Evolutionary conservation across 2,113 vertebrate species (phyloP).

Genomic region (Oreochromis aureus): DNA sequence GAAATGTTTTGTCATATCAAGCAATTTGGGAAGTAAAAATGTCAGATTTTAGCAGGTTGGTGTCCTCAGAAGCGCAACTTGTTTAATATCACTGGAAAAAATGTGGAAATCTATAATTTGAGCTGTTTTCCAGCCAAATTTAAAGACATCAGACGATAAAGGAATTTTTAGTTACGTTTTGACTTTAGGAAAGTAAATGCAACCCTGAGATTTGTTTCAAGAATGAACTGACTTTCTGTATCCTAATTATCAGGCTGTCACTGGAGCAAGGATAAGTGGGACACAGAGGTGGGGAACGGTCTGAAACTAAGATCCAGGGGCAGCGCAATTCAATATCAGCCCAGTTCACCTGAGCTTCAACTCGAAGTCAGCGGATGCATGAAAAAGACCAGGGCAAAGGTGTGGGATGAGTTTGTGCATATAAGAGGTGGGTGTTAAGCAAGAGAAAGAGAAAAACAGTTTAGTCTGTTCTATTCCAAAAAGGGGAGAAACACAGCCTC

Average conservation of each 20-base stretch:
- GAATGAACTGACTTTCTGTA: background rate
- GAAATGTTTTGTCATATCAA: background rate
- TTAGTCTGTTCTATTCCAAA: slow-evolving; percentile 73
- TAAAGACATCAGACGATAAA: background rate
- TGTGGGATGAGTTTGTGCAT: background rate
- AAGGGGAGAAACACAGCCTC: slow-evolving; percentile 70
- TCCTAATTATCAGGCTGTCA: background rate
- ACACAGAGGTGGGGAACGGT: background rate
- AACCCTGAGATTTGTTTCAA: background rate
- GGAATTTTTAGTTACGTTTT: background rate
- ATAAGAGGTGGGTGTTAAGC: slow-evolving; percentile 55
- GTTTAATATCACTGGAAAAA: accelerated
- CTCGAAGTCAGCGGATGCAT: slow-evolving; percentile 12
- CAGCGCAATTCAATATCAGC: background rate
- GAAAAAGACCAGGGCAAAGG: slow-evolving; percentile 7
- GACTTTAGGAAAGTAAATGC: background rate
- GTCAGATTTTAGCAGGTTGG: background rate
- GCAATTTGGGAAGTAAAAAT: background rate
- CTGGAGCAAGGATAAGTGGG: background rate
- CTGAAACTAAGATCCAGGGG: background rate
- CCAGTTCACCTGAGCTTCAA: background rate
- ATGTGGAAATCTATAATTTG: background rate
- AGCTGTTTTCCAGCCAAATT: background rate
- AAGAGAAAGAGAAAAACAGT: slow-evolving; percentile 67
- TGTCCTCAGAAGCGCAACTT: background rate